Evolutionary conservation across 2,113 vertebrate genomes (phyloP).

Genomic region (Silurus glanis): DNA sequence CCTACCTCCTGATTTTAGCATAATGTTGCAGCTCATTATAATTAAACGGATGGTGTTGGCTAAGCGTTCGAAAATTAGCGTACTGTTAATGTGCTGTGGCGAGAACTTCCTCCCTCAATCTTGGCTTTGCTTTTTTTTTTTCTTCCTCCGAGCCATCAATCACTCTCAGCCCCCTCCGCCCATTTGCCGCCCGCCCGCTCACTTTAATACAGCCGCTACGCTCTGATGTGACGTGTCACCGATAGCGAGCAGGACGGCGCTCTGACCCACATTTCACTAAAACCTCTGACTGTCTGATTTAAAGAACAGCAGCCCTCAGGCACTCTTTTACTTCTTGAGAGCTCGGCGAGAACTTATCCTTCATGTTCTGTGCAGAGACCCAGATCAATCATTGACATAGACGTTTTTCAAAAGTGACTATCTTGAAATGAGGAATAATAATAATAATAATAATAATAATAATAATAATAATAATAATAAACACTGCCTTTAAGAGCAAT

Average conservation of each 20-base stretch:
- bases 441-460: not conserved
- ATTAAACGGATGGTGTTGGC: constrained; percentile 49
- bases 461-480: not conserved
- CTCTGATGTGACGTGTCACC: constrained; percentile 56
- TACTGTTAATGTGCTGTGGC: not conserved
- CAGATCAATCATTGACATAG: not conserved
- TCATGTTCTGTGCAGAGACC: not conserved
- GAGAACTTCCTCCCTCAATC: constrained; percentile 38
- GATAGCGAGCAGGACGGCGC: constrained; percentile 44
- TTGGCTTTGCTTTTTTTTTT: not conserved
- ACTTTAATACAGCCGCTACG: constrained; percentile 50
- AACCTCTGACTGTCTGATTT: constrained; percentile 33
- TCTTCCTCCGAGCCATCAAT: constrained; percentile 50
- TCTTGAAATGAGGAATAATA: not conserved
- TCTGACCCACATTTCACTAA: constrained; percentile 55
- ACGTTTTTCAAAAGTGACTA: not conserved
- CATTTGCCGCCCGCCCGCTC: constrained; percentile 17
- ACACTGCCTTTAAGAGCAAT: not conserved
- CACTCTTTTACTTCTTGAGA: constrained; percentile 11
- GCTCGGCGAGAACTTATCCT: not conserved
- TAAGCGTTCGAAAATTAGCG: constrained; percentile 46
- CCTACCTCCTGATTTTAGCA: constrained; percentile 42
- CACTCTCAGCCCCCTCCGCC: constrained; percentile 38
- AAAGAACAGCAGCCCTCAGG: constrained; percentile 33
- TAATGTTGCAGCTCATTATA: constrained; percentile 53